phyloP scores from a whole-genome alignment of 2,797 vertebrate species.

The Cephalopachus bancanus region DNA sequence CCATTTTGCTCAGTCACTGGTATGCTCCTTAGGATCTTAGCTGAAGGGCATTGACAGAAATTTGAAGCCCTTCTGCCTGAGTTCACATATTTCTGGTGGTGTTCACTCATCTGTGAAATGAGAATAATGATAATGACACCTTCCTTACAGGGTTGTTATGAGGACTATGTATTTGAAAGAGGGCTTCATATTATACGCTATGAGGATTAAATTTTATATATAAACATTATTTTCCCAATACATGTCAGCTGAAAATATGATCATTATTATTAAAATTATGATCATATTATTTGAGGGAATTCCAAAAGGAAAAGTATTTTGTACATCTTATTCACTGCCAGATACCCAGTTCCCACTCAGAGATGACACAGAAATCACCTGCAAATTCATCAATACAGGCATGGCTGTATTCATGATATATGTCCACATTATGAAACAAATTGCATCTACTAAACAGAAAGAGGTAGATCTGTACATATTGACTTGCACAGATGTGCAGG shows the following conservation, averaged over 20 bases:
- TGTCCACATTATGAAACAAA: not conserved
- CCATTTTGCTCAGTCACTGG: not conserved
- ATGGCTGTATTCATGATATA: not conserved
- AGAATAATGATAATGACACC: not conserved
- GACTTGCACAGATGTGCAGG: not conserved
- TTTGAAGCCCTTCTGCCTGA: not conserved
- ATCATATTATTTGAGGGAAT: not conserved
- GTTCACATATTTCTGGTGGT: not conserved
- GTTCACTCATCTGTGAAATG: not conserved
- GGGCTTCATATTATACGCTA: not conserved
- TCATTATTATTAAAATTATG: not conserved
- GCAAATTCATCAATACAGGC: not conserved
- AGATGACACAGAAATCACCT: not conserved
- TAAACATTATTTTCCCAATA: not conserved
- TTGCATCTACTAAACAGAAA: not conserved
- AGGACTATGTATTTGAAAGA: not conserved
- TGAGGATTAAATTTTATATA: not conserved
- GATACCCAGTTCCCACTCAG: not conserved
- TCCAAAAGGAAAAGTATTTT: not conserved
- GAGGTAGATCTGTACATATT: rapidly evolving
- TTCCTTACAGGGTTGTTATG: not conserved
- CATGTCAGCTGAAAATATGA: not conserved
- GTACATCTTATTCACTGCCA: not conserved
- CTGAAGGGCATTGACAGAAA: not conserved
- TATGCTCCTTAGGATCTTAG: not conserved